These are phyloP conservation scores for Erythrolamprus reginae DNA, from an alignment of 2,113 vertebrate species.

Conservation along the genomic window DNA sequence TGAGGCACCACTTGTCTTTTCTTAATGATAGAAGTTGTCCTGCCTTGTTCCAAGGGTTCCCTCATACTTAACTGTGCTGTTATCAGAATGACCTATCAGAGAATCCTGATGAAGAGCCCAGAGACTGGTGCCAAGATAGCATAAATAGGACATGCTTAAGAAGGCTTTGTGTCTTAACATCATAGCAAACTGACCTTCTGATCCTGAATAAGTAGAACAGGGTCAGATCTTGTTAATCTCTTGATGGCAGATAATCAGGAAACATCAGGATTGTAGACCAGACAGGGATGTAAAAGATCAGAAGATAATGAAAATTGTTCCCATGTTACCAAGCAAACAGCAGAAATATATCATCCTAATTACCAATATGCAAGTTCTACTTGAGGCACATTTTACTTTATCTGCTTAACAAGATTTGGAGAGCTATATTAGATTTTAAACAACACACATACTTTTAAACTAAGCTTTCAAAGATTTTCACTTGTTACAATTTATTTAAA, in stretches of 20 bases:
- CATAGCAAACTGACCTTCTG: background rate
- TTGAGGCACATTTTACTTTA: background rate
- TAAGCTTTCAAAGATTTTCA: conserved; percentile 34
- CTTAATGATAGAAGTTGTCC: background rate
- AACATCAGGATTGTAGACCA: background rate
- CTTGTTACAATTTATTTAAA: conserved; percentile 16
- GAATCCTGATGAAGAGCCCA: background rate
- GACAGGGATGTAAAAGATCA: background rate
- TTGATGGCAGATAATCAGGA: background rate
- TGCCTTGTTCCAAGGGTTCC: background rate
- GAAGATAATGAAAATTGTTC: background rate
- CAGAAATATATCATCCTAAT: background rate
- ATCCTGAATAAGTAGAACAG: background rate
- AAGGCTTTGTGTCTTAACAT: conserved; percentile 1
- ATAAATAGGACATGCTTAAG: conserved; percentile 18
- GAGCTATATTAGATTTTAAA: conserved; percentile 2
- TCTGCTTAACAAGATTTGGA: conserved; percentile 42
- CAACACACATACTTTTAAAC: conserved; percentile 25
- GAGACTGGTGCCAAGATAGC: background rate
- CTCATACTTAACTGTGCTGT: conserved; percentile 23
- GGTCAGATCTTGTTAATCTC: background rate
- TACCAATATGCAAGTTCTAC: background rate
- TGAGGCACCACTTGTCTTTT: background rate
- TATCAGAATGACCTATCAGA: conserved; percentile 27
- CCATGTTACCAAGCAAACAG: background rate